A percentile compares a stretch with the other conserved stretches of the same genome.
phyloP scores from a whole-genome alignment of 2,113 vertebrate genomes.

The Tor tambroides region DNA sequence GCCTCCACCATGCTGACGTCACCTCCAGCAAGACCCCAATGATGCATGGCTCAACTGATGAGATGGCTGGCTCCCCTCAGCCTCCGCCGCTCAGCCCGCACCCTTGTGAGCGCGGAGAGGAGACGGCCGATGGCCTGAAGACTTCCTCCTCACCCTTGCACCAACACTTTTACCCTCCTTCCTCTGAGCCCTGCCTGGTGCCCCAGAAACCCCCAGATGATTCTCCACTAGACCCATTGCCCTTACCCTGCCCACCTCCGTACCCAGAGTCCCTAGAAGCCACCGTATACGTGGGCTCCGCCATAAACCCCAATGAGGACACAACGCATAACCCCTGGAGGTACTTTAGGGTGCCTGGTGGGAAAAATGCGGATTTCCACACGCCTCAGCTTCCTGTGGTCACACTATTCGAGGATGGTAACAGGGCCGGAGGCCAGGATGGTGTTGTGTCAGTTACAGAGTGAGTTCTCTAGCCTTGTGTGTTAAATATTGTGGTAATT shows the following conservation, averaged over 20 bases:
- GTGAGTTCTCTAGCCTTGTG: slow-evolving; percentile 76
- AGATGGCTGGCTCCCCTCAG: slow-evolving; percentile 87
- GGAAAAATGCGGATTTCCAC: slow-evolving; percentile 83
- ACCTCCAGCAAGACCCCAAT: slow-evolving; percentile 84
- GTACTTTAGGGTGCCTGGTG: slow-evolving; percentile 92
- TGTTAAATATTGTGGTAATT: neutral
- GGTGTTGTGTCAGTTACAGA: slow-evolving; percentile 87
- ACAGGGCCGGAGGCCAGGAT: slow-evolving; percentile 71
- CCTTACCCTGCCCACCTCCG: slow-evolving; percentile 80
- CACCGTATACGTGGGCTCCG: slow-evolving; percentile 86
- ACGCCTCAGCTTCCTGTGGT: slow-evolving; percentile 89
- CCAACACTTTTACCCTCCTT: slow-evolving; percentile 92
- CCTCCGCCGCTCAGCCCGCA: slow-evolving; percentile 96
- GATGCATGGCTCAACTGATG: slow-evolving; percentile 80
- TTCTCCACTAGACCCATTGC: slow-evolving; percentile 79
- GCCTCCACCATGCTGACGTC: slow-evolving; percentile 80
- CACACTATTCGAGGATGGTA: slow-evolving; percentile 85
- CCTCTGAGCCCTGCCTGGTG: slow-evolving; percentile 86
- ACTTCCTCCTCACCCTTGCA: slow-evolving; percentile 91
- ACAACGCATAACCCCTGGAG: slow-evolving; percentile 89
- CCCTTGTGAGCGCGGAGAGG: slow-evolving; percentile 87
- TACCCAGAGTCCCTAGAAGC: slow-evolving; percentile 89
- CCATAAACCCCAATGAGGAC: slow-evolving; percentile 85
- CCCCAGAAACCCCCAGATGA: slow-evolving; percentile 87
- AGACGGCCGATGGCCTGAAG: slow-evolving; percentile 77